Conservation (phyloP, 2,113 vertebrate species). For the Pica pica region DNA sequence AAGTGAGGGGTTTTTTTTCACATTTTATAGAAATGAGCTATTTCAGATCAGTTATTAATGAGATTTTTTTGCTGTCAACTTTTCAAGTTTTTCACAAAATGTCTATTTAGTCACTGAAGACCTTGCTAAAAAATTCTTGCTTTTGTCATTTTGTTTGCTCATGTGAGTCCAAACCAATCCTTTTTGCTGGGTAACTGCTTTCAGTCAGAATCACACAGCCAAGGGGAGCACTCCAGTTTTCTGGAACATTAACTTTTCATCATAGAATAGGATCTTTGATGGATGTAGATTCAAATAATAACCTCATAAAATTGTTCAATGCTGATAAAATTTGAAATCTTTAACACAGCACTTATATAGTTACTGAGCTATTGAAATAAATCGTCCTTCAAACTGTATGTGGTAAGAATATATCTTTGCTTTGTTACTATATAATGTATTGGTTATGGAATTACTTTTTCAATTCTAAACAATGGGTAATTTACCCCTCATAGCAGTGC, state of each 20-base stretch:
- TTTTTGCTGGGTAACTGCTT: neutral
- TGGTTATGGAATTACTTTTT: neutral
- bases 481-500: neutral
- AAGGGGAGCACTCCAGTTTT: neutral
- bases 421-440: neutral
- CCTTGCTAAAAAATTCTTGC: neutral
- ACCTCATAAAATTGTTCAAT: neutral
- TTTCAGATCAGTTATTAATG: neutral
- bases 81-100: neutral
- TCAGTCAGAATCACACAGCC: neutral
- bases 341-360: neutral
- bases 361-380: constrained; percentile 2
- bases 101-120: neutral
- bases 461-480: neutral
- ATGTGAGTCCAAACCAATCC: neutral
- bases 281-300: neutral
- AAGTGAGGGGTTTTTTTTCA: rapidly evolving
- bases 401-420: neutral
- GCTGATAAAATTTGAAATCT: neutral
- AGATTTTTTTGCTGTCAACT: neutral
- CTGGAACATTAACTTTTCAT: constrained; percentile 9
- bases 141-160: neutral
- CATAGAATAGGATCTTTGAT: neutral
- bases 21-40: neutral
- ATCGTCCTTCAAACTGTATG: neutral